These are phyloP conservation scores for Scaptomyza tumidula DNA, from an alignment of 2,888 invertebrate species.

Conservation along the genomic window DNA sequence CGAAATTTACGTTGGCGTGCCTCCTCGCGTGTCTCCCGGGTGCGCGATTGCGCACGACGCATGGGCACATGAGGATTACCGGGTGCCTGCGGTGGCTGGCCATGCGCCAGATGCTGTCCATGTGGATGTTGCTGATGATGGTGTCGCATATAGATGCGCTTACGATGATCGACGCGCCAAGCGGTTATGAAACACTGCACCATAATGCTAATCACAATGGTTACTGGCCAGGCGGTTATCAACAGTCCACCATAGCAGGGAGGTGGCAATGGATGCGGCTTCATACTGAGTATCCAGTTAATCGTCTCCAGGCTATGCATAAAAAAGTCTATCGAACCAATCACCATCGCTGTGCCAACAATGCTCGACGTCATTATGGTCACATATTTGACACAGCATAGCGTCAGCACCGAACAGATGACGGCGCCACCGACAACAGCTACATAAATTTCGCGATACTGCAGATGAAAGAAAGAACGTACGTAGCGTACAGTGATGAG, in stretches of 20 bases:
- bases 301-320: conserved; percentile 83
- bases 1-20: conserved; percentile 93
- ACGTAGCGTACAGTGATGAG: too few species aligned
- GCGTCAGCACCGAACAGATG: conserved; percentile 83
- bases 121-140: conserved; percentile 61
- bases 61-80: conserved; percentile 60
- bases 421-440: conserved; percentile 84
- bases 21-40: conserved; percentile 91
- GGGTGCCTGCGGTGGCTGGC: conserved; percentile 63
- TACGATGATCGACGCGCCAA: conserved; percentile 84
- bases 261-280: conserved; percentile 84
- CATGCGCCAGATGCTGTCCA: conserved; percentile 64
- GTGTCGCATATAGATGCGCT: conserved; percentile 80
- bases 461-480: not conserved
- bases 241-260: conserved; percentile 84
- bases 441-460: conserved; percentile 84
- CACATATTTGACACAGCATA: conserved; percentile 84
- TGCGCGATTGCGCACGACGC: conserved; percentile 85
- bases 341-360: conserved; percentile 84
- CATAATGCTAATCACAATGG: conserved; percentile 83
- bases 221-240: conserved; percentile 84
- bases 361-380: conserved; percentile 84
- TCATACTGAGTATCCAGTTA: conserved; percentile 84
- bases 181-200: conserved; percentile 85
- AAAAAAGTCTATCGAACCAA: conserved; percentile 84